phyloP scores from a whole-genome alignment of 1,140 invertebrate species.

The Hycleus cichorii region DNA sequence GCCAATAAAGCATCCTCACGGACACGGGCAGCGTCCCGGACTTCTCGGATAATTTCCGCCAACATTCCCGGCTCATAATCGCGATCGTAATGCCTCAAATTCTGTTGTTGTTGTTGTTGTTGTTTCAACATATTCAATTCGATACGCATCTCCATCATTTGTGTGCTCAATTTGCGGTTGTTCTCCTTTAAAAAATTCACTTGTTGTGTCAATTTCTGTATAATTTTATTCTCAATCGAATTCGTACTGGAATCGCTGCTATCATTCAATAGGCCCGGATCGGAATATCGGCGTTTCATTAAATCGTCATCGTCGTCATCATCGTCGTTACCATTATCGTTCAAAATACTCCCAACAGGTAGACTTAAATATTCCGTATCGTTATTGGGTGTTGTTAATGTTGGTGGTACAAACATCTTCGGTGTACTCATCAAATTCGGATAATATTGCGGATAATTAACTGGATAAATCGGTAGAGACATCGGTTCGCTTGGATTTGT shows the following conservation, averaged over 20 bases:
- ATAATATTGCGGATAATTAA: constrained; percentile 32
- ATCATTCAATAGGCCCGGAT: constrained; percentile 49
- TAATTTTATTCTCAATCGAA: constrained; percentile 43
- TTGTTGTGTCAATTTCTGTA: constrained; percentile 46
- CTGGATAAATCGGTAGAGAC: constrained; percentile 44
- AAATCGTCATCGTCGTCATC: constrained; percentile 41
- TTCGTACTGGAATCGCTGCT: constrained; percentile 44
- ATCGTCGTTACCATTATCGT: constrained; percentile 32
- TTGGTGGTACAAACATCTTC: neutral
- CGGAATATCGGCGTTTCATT: constrained; percentile 46
- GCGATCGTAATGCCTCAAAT: constrained; percentile 39
- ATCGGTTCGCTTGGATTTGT: constrained; percentile 47
- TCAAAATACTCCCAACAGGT: constrained; percentile 38
- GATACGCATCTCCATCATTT: constrained; percentile 46
- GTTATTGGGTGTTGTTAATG: constrained; percentile 14
- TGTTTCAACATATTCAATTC: constrained; percentile 45
- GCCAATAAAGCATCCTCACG: constrained; percentile 60
- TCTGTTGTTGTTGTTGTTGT: constrained; percentile 34
- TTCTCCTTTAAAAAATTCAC: constrained; percentile 45
- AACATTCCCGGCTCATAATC: constrained; percentile 68
- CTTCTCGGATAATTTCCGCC: constrained; percentile 64
- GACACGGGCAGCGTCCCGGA: constrained; percentile 62
- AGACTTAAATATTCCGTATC: constrained; percentile 46
- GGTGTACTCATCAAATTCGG: constrained; percentile 33
- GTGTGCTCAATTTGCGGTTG: constrained; percentile 47